Evolutionary conservation across 2,888 invertebrate genomes (phyloP), one percentile per base, ranked within the genome.

Genomic region (Sycophila texana): DNA sequence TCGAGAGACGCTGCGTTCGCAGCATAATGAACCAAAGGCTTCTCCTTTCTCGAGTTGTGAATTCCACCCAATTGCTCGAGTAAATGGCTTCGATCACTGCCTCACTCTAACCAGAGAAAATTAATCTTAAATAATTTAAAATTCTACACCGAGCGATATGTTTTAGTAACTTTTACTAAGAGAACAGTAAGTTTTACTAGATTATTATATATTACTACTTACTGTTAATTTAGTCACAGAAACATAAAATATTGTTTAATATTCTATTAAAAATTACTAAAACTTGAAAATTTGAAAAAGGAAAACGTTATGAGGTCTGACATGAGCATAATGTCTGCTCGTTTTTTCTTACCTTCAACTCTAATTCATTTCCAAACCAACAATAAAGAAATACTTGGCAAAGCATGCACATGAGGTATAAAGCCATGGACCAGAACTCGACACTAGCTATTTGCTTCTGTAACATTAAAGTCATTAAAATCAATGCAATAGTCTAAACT

Each of bases 331-430:
- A 10, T 39, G 39, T 10, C 10, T 10, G 47, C 3, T 20, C 47
- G 49, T 47, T 39, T 39, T 10, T 39, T 14, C 16, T 63, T 74
- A 79, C 79, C 71, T 74, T 70, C 0, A 60, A 13, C n/a, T 58
- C 60, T 12, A 79, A 13, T 18, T 79, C 70, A 39, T 79, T 74
- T 5, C 79, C 79, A 20, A 60, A 79, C 68, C 71, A 79, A 20
- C 79, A 79, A 30, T 79, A 79, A 18, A 79, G 22, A 70, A 79
- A 74, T 22, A 79, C 60, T 58, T 70, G 70, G 30, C 12, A 55
- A 1, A 79, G 20, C 60, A 74, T 79, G 14, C 39, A 47, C 2
- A 16, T 14, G n/a, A 76, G 51, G n/a, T 76, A 80, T 12, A 58
- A 26, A 18, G 20, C 63, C 5, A 79, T 20, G 0, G 74, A 74